Evolutionary conservation across 2,888 invertebrate species (phyloP).

Genomic region (Amphiduros pacificus): DNA sequence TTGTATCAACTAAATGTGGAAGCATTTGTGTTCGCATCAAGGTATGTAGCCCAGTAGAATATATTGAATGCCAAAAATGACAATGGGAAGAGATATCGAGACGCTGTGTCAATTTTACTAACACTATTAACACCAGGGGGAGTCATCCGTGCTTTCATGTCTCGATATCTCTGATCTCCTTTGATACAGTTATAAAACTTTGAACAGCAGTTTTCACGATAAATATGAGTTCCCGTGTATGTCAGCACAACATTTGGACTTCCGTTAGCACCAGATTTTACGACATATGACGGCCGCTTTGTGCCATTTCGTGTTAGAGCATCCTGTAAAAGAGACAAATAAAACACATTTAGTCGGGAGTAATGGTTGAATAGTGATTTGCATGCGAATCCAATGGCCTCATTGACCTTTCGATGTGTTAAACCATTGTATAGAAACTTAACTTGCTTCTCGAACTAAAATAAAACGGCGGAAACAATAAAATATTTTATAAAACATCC

Average conservation of each 20-base stretch:
- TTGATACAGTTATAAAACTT: slow-evolving; percentile 22
- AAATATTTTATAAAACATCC: too few relatives aligned
- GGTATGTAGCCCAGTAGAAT: slow-evolving; percentile 29
- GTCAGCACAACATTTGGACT: neutral
- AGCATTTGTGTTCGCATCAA: too few relatives aligned
- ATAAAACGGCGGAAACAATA: too few relatives aligned
- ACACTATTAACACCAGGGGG: slow-evolving; percentile 23
- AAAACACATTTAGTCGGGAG: too few relatives aligned
- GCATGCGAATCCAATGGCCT: too few relatives aligned
- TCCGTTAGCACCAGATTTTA: neutral
- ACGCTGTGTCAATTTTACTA: slow-evolving; percentile 24
- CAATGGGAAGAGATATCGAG: slow-evolving; percentile 23
- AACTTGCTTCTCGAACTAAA: too few relatives aligned
- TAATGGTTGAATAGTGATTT: too few relatives aligned
- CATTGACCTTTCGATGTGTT: too few relatives aligned
- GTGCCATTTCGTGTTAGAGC: neutral
- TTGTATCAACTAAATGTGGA: too few relatives aligned
- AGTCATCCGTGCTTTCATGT: neutral
- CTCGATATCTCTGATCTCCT: slow-evolving; percentile 22
- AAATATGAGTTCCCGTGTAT: neutral
- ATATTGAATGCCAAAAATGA: slow-evolving; percentile 23
- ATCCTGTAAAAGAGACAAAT: too few relatives aligned
- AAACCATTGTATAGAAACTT: too few relatives aligned
- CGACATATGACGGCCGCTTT: neutral
- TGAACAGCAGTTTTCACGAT: slow-evolving; percentile 15